phyloP scores from a whole-genome alignment of 1,140 invertebrate species.

The Coptotermes formosanus region DNA sequence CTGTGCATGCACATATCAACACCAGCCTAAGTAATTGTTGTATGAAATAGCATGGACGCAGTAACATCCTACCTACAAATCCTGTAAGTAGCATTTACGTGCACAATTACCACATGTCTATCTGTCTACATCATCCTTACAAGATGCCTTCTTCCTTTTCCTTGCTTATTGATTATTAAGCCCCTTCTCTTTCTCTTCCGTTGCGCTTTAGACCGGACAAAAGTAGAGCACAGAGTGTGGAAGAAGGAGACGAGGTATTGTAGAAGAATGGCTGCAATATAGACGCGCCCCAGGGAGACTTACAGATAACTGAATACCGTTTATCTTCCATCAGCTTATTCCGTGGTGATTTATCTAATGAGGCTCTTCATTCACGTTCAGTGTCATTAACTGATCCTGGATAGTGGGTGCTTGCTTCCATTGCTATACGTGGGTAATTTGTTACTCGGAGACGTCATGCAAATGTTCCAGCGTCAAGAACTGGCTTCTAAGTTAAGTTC shows the following conservation, averaged over 20 bases:
- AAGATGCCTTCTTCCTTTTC: not conserved
- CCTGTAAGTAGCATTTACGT: not conserved
- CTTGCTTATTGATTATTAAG: not conserved
- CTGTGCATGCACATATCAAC: too few species aligned
- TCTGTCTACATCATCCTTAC: not conserved
- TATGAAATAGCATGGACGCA: too few species aligned
- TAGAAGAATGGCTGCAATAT: not conserved
- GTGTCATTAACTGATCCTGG: not conserved
- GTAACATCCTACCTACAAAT: not conserved
- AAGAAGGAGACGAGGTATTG: not conserved
- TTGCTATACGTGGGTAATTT: not conserved
- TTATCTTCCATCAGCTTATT: conserved; percentile 4
- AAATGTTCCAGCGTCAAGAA: too few species aligned
- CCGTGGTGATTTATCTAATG: not conserved
- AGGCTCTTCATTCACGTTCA: not conserved
- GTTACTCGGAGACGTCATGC: too few species aligned
- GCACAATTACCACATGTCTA: not conserved
- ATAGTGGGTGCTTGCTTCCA: not conserved
- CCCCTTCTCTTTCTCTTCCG: not conserved
- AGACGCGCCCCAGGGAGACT: not conserved
- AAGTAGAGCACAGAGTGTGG: not conserved
- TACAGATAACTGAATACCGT: not conserved
- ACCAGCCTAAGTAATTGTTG: too few species aligned
- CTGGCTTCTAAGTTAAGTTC: too few species aligned
- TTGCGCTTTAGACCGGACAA: not conserved